These are phyloP conservation scores for Dermatophagoides farinae DNA, from an alignment of 1,140 invertebrate species.

Conservation along the genomic window DNA sequence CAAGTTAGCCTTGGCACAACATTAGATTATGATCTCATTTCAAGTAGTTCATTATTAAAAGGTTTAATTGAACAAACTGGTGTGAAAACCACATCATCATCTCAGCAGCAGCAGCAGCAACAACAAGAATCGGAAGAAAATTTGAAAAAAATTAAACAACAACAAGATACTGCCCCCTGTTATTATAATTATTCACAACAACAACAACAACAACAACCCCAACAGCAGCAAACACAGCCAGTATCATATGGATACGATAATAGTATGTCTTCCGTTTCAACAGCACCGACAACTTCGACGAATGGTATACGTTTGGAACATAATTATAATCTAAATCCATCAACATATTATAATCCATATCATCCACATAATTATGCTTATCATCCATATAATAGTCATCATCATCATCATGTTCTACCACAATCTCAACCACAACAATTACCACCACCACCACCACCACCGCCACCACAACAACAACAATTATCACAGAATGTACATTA, in stretches of 20 bases:
- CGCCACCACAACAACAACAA: neutral
- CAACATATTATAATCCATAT: neutral
- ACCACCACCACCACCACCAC: neutral
- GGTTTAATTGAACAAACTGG: conserved; percentile 13
- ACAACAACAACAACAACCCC: neutral
- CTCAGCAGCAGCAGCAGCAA: neutral
- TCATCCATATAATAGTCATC: neutral
- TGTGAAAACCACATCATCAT: neutral
- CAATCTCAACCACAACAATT: neutral
- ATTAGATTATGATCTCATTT: conserved; percentile 9
- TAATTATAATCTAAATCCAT: neutral
- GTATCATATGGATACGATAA: neutral
- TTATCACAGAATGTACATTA: neutral
- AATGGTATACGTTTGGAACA: too few relatives aligned
- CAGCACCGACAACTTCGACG: too few relatives aligned
- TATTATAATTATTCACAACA: too few relatives aligned
- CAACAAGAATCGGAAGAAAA: neutral
- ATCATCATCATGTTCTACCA: neutral
- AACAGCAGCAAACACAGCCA: neutral
- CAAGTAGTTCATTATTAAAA: conserved; percentile 7
- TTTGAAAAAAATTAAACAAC: too few relatives aligned
- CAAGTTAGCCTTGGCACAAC: neutral
- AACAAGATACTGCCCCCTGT: too few relatives aligned
- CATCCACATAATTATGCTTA: neutral
- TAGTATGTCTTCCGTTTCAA: neutral